These are phyloP conservation scores for Poecilobothrus nobilitatus DNA, from an alignment of 2,888 invertebrate species.

Conservation along the genomic window DNA sequence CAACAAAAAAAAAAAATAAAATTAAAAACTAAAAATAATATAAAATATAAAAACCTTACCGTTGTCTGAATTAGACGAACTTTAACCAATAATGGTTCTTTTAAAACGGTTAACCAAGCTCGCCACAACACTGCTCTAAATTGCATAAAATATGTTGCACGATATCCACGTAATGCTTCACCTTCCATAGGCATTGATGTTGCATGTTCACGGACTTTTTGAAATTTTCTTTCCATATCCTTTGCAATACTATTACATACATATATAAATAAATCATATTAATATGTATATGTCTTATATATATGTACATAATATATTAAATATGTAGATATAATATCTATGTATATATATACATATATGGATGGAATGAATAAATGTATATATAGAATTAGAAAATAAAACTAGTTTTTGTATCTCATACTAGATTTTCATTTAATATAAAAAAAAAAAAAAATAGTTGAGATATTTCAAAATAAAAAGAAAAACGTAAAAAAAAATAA, in stretches of 20 bases:
- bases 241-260: conserved; percentile 28
- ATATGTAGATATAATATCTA: too few relatives aligned
- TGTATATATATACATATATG: too few relatives aligned
- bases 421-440: background rate
- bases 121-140: conserved; percentile 84
- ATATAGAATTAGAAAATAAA: too few relatives aligned
- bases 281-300: too few relatives aligned
- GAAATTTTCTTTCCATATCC: conserved; percentile 37
- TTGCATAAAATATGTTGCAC: conserved; percentile 81
- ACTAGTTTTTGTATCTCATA: too few relatives aligned
- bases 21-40: background rate
- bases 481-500: too few relatives aligned
- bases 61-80: conserved; percentile 81
- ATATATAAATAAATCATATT: background rate
- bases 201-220: conserved; percentile 28
- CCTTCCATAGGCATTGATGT: conserved; percentile 21
- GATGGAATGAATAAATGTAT: too few relatives aligned
- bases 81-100: conserved; percentile 85
- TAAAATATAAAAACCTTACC: conserved; percentile 54
- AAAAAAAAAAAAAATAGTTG: too few relatives aligned
- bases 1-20: background rate
- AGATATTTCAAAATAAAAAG: too few relatives aligned
- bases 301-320: too few relatives aligned
- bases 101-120: conserved; percentile 77
- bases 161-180: conserved; percentile 48